Base-by-base conservation (phyloP, 2,888 invertebrate genomes). In the Drosophila antonietae region DNA sequence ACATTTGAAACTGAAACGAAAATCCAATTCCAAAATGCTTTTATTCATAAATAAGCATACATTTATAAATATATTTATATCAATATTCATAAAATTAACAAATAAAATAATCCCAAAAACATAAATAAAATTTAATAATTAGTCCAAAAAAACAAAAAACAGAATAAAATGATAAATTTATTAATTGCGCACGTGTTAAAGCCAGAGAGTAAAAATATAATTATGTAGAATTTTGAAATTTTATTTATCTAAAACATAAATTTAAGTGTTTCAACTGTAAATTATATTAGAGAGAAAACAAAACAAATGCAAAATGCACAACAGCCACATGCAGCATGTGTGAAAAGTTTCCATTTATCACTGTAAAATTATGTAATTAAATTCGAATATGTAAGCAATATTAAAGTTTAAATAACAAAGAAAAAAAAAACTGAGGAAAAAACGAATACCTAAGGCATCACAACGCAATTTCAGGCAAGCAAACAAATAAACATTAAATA, bases 231-330 rank as follows among this genome's bases (percentile, higher is more conserved):
- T 80, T 84, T 83, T 78, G 67, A 78, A 81, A 74, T 78, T 72
- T 73, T 75, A 83, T 81, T 81, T 80, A 85, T 78, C 69, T 73
- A 57, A 79, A 55, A 39, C 56, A 76, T 65, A 62, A 43, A 18
- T 37, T 68, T 87, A 84, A 84, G 87, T 84, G 84, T 84, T 84
- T 84, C 80, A 86, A 81, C 63, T 84, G 84, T 87, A 84, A 80
- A 84, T 84, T 83, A 75, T 73, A 80, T 68, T 68, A 83, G 74
- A 71, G 63, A 76, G 51, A 56, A 70, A 65, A 59, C 51, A 62
- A 61, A 68, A 65, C 63, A 46, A 58, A 72, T 62, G 59, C 56
- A 66, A 37, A 60, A 39, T 49, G 59, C 68, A 68, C 74, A 52
- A 52, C 37, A 20, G 47, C 59, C 56, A 44, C 70, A 55, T 67